phyloP scores from a whole-genome alignment of 2,888 invertebrate species.

The Callinectes sapidus region DNA sequence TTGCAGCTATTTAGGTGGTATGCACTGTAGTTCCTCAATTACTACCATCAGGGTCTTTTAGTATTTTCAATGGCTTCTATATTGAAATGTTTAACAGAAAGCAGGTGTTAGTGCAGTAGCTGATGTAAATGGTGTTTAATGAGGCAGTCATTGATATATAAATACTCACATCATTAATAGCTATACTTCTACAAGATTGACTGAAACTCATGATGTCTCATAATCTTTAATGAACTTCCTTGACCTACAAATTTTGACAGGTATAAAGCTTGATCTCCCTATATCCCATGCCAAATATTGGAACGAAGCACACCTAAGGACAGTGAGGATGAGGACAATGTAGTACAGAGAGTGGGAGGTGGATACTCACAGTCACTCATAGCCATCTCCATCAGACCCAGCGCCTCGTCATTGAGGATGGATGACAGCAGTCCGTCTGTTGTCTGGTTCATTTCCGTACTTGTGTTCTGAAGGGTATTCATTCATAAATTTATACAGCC shows the following conservation, averaged over 20 bases:
- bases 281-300: background rate
- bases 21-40: too few relatives aligned
- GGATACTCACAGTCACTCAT: conserved; percentile 79
- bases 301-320: background rate
- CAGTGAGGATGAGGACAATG: background rate
- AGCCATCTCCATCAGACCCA: conserved; percentile 94
- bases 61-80: background rate
- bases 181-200: too few relatives aligned
- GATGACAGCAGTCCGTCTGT: conserved; percentile 90
- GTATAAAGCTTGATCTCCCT: background rate
- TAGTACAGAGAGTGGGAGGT: background rate
- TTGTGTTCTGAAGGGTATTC: conserved; percentile 60
- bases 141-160: background rate
- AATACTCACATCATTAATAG: background rate
- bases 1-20: too few relatives aligned
- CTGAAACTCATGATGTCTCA: too few relatives aligned
- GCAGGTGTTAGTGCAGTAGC: background rate
- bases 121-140: background rate
- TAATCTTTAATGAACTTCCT: too few relatives aligned
- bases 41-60: background rate
- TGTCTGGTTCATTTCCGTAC: conserved; percentile 73
- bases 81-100: background rate
- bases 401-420: conserved; percentile 90
- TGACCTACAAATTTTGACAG: too few relatives aligned
- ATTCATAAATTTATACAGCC: background rate